These are phyloP conservation scores for Monodelphis domestica DNA, from an alignment of 2,797 vertebrate species.

Conservation along the genomic window DNA sequence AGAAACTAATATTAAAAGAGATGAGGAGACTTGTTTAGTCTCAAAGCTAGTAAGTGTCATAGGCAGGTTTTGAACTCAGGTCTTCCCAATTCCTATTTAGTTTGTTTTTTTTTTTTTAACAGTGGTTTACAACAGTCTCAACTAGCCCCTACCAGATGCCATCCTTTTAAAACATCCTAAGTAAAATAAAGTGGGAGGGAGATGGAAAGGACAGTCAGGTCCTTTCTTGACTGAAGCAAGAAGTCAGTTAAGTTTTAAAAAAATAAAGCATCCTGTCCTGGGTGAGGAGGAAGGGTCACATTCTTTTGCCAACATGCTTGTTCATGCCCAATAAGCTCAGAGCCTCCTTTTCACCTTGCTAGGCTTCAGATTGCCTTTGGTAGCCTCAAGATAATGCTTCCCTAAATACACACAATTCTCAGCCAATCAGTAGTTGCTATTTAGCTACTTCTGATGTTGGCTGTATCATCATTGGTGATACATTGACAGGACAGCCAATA, in stretches of 20 bases:
- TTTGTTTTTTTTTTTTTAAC: background rate
- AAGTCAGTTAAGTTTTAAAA: background rate
- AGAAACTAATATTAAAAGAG: background rate
- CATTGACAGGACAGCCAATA: background rate
- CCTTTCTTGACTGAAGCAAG: constrained; percentile 29
- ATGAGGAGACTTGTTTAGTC: background rate
- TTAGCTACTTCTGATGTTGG: background rate
- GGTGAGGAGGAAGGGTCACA: background rate
- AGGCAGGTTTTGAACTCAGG: background rate
- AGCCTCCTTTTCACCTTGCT: background rate
- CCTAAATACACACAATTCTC: background rate
- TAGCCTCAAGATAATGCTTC: background rate
- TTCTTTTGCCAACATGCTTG: background rate
- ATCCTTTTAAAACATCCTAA: background rate
- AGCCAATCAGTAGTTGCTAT: background rate
- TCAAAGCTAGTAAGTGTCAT: background rate
- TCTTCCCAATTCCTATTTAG: background rate
- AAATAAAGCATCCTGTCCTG: no score
- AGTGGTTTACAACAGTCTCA: background rate
- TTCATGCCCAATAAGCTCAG: background rate
- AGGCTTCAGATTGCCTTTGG: background rate
- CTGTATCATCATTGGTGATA: background rate
- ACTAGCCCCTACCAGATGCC: background rate
- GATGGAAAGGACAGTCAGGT: background rate
- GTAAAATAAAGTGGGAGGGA: no score